A percentile compares a stretch with the other conserved stretches of the same genome.
phyloP scores from a whole-genome alignment of 2,797 vertebrate genomes.

The Spea hammondii region DNA sequence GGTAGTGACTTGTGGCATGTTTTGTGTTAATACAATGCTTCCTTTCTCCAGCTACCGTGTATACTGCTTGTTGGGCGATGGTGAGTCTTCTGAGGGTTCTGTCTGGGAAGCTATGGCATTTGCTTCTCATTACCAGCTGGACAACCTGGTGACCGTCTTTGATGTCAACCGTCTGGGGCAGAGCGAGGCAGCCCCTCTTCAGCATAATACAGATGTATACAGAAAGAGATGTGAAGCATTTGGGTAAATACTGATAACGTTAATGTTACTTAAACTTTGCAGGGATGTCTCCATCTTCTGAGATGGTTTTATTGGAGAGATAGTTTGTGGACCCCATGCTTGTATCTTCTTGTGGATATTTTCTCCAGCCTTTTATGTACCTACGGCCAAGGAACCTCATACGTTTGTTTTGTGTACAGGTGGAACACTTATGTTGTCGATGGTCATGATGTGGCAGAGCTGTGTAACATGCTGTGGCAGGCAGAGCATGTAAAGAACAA shows the following conservation, averaged over 20 bases:
- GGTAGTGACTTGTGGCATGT: no score
- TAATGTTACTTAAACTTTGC: no score
- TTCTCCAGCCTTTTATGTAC: not conserved
- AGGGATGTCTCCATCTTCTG: no score
- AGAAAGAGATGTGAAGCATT: slow-evolving; percentile 83
- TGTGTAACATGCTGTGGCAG: slow-evolving; percentile 80
- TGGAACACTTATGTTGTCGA: slow-evolving; percentile 86
- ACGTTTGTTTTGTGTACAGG: slow-evolving; percentile 59
- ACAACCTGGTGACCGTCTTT: slow-evolving; percentile 83
- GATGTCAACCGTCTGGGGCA: slow-evolving; percentile 82
- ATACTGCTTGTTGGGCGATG: slow-evolving; percentile 82
- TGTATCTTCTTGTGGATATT: not conserved
- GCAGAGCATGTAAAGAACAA: slow-evolving; percentile 76
- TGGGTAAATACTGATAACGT: slow-evolving; percentile 67
- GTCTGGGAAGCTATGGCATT: slow-evolving; percentile 91
- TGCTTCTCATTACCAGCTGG: slow-evolving; percentile 77
- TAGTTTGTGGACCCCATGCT: no score
- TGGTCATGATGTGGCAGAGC: slow-evolving; percentile 79
- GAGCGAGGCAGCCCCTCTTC: slow-evolving; percentile 75
- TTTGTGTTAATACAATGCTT: not conserved
- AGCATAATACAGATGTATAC: slow-evolving; percentile 72
- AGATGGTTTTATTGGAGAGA: no score
- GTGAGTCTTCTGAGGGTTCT: slow-evolving; percentile 80
- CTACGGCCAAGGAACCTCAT: no score
- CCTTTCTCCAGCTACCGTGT: slow-evolving; percentile 76